Evolutionary conservation across 2,797 vertebrate genomes (phyloP), one percentile per base, ranked within the genome.

Genomic region (Pipistrellus nathusii): DNA sequence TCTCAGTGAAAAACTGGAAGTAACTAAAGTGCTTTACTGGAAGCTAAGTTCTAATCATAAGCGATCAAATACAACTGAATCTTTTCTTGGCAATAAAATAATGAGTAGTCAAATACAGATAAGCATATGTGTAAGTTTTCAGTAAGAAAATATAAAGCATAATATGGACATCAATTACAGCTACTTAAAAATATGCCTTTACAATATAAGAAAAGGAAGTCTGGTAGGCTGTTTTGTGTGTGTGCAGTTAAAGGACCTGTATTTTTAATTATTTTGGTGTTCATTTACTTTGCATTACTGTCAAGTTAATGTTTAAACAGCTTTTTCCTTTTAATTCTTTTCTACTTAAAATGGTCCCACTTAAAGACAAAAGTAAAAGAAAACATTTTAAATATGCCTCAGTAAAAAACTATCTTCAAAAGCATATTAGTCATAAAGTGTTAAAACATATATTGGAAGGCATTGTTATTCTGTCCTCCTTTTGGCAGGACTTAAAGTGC

Each of bases 1-100:
- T n/a, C 88, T 48, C 81, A 94, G 30, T 75, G 57, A 96, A 96
- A 92, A 90, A 14, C 32, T 89, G 30, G 55, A 89, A 93, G 38
- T 30, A 94, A 89, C 14, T 57, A 14, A 92, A 87, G 81, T 73
- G 30, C 38, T 80, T 69, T 64, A 86, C 13, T 91, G 25, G 20
- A 83, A 91, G 25, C 80, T 88, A 83, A 91, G 25, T 86, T 88
- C 46, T 94, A 94, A 95, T 80, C 23, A 86, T 30, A 87, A 23
- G 27, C 92, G 64, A 25, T 80, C 90, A 95, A 91, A 95, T 30
- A 73, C n/a, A 90, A 86, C 10, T 59, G 35, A 87, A 75, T 46
- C 20, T 88, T 86, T 91, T 91, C 41, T 81, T 93, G 69, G 25
- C 20, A 84, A 69, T 94, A 81, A 90, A 91, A 93, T 68, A 85